Base-by-base conservation (phyloP, 2,797 vertebrate species). In the Pseudopleuronectes americanus region DNA sequence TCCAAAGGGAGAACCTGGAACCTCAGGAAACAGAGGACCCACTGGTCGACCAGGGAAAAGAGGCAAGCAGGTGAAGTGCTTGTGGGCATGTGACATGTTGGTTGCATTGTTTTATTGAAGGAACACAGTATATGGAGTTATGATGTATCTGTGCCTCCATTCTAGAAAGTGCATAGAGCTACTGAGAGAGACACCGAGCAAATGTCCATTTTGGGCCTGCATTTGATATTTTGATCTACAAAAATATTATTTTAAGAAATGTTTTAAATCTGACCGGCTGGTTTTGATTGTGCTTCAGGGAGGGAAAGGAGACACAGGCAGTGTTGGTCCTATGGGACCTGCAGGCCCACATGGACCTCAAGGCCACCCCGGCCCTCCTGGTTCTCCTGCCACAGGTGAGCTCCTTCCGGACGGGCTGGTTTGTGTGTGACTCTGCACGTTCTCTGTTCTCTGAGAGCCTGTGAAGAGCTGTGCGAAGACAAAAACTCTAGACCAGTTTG, bases 21-120 rank as follows among this genome's bases (percentile, higher is more conserved):
- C 91, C 47, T 93, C 96, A 58, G 98, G 98, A 85, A 96, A 96
- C 89, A 95, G 98, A 90, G 98, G 98, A 83, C 97, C 97, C 48
- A 97, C 96, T 1, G 98, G 98, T 70, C 94, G 97, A 87, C 98
- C 98, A 14, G 98, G 98, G 61, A 99, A 99, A 89, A 93, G 98
- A 93, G 98, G 98, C 66, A 99, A 99, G 91, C 96, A 97, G 93
- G 98, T 99, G 92, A 86, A 88, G 36, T 70, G 68, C 36, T 64
- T 3, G 2, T 48, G 36, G 23, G 2, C 49, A 54, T 59, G 49
- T 51, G 23, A 49, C 16, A 41, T 52, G 49, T n/a, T 61, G 3
- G 24, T 41, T 60, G 6, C 26, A 12, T n/a, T 55, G 14, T 31
- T 63, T 14, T n/a, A 9, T 47, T 24, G 23, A 5, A 45, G 4